These are phyloP conservation scores for Drosophila teissieri DNA, from an alignment of 1,140 invertebrate species.

Conservation along the genomic window DNA sequence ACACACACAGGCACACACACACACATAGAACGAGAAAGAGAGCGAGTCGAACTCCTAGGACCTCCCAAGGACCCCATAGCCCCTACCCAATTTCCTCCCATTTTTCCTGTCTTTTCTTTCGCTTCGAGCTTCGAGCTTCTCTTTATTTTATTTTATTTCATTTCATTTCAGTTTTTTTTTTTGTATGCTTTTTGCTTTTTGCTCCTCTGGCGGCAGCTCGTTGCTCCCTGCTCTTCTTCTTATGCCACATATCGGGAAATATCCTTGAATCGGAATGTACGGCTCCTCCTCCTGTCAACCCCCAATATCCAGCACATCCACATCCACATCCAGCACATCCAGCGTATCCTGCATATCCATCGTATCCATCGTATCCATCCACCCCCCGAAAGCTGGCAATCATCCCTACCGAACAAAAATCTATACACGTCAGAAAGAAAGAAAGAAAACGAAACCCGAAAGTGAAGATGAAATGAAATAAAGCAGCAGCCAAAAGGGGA, in stretches of 20 bases:
- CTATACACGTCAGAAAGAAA: constrained; percentile 73
- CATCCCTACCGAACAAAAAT: constrained; percentile 57
- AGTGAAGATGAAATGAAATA: constrained; percentile 83
- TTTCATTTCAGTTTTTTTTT: constrained; percentile 40
- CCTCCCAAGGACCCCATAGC: constrained; percentile 14
- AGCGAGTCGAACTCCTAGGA: constrained; percentile 53
- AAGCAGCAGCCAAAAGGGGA: constrained; percentile 60
- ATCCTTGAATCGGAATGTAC: constrained; percentile 80
- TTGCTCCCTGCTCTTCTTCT: constrained; percentile 24
- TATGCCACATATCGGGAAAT: constrained; percentile 81
- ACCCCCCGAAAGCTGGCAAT: constrained; percentile 21
- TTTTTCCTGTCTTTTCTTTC: constrained; percentile 69
- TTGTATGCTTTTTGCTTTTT: constrained; percentile 15
- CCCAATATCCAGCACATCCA: neutral
- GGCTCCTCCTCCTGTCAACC: constrained; percentile 53
- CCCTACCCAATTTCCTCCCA: constrained; percentile 27
- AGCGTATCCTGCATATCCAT: neutral
- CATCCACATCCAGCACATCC: no score
- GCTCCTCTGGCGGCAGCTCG: constrained; percentile 1
- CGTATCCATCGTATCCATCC: neutral
- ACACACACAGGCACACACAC: constrained; percentile 10
- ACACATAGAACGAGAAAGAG: constrained; percentile 25
- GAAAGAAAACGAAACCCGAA: constrained; percentile 78
- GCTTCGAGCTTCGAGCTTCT: constrained; percentile 54
- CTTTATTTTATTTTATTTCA: constrained; percentile 39